These are phyloP conservation scores for Erebia ligea DNA, from an alignment of 2,888 invertebrate genomes.

Conservation along the genomic window DNA sequence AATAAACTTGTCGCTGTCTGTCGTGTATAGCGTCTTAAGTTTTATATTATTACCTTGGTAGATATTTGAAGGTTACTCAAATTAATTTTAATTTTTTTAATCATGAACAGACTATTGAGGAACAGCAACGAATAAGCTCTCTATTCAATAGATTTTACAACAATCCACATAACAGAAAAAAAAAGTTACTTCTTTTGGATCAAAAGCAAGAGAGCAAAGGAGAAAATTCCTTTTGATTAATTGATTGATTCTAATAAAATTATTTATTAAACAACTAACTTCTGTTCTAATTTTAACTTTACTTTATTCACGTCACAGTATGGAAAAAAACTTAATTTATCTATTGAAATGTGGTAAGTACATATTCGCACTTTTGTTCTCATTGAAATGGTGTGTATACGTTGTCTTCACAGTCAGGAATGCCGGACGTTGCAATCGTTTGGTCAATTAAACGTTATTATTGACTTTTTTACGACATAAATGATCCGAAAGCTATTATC, in stretches of 20 bases:
- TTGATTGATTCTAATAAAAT: too few relatives aligned
- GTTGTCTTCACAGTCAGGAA: neutral
- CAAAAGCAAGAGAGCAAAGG: too few relatives aligned
- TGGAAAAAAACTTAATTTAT: too few relatives aligned
- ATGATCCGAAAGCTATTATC: conserved; percentile 8
- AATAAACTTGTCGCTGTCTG: conserved; percentile 30
- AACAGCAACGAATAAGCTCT: neutral
- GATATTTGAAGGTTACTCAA: neutral
- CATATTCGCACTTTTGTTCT: too few relatives aligned
- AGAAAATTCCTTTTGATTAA: too few relatives aligned
- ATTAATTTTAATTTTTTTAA: neutral
- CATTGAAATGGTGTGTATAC: neutral
- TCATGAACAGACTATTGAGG: neutral
- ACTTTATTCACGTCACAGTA: too few relatives aligned
- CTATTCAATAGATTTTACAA: neutral
- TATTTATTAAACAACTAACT: too few relatives aligned
- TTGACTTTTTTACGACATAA: conserved; percentile 13
- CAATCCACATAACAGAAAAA: too few relatives aligned
- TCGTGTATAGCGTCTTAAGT: neutral
- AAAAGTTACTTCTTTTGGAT: too few relatives aligned
- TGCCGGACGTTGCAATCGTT: neutral
- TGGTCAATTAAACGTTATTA: conserved; percentile 5
- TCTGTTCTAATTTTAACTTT: too few relatives aligned
- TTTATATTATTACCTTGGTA: conserved; percentile 7
- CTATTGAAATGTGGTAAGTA: too few relatives aligned